Percentiles rank a stretch among this genome's conserved stretches.
Conservation (phyloP, 2,797 vertebrate species). For the Anas acuta region DNA sequence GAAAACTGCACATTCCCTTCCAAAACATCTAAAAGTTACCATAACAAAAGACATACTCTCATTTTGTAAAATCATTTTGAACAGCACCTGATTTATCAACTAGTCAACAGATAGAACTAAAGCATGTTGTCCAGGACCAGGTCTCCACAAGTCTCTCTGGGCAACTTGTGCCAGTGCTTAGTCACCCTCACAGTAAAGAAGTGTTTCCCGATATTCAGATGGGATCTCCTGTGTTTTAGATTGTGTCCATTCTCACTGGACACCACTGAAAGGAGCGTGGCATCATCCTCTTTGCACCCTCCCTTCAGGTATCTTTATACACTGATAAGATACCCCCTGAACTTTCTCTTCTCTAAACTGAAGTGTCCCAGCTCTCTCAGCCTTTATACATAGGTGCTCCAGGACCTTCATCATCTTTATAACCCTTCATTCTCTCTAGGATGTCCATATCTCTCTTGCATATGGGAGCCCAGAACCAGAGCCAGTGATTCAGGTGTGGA, state of each 20-base stretch:
- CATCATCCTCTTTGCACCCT: not conserved
- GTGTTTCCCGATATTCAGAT: not conserved
- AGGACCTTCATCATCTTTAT: not conserved
- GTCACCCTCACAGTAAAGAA: not conserved
- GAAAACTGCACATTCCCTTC: not conserved
- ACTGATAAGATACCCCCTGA: not conserved
- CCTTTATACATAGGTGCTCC: not conserved
- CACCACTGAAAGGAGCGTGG: not conserved
- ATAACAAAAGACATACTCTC: not conserved
- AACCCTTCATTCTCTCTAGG: not conserved
- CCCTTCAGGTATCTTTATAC: not conserved
- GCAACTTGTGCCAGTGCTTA: not conserved
- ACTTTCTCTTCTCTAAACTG: not conserved
- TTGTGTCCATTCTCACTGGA: not conserved
- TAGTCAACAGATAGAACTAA: not conserved
- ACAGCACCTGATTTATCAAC: not conserved
- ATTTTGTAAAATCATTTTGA: not conserved
- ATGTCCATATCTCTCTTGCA: not conserved
- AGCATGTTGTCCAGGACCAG: not conserved
- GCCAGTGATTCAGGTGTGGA: not conserved
- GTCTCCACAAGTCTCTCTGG: not conserved
- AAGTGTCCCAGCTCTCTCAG: not conserved
- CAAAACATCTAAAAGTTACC: not conserved
- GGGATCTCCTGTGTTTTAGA: not conserved
- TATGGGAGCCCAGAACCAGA: not conserved